Base-by-base conservation (phyloP, 2,888 invertebrate species). In the Gonocerus acuteangulatus region DNA sequence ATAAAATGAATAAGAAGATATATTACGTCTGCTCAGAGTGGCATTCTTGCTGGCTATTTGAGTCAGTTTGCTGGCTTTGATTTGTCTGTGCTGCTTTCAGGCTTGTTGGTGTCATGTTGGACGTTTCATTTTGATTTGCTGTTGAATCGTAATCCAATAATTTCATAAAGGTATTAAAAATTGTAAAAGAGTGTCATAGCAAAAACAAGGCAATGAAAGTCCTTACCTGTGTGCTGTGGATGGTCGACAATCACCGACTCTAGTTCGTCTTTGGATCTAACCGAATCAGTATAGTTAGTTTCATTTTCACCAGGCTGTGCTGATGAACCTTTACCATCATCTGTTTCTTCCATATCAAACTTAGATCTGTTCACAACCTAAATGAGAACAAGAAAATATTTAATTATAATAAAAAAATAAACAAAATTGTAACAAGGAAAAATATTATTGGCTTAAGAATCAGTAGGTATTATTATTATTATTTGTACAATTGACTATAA, bases 351-450 rank as follows among this genome's bases (percentile, higher is more conserved):
- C 71, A 88, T 86, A 70, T 88, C 86, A 62, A 86, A 85, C 70
- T 86, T 85, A 0, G 87, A 86, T 68, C 87, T 82, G 69, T 87
- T 85, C 1, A 83, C 82, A 32, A 83, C 77, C 71, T 72, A 62
- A 16, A 54, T 0, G 45, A 65, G 39, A 61, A 44, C 19, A 52
- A 57, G 59, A 51, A 56, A 48, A 42, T 7, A 34, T 45, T 13
- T 57, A n/a, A n/a, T n/a, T 9, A 39, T 45, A 21, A 23, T 16
- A 34, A 36, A 13, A 34, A n/a, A 34, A 36, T 19, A 16, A 45
- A 13, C 27, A 15, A 32, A 32, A 34, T 48, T 19, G 13, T 52
- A 13, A n/a, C n/a, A n/a, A n/a, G n/a, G n/a, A n/a, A n/a, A n/a
- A n/a, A n/a, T n/a, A n/a, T n/a, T n/a, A n/a, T n/a, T n/a, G n/a